Conservation (phyloP, 2,113 vertebrate genomes). For the Procavia capensis region DNA sequence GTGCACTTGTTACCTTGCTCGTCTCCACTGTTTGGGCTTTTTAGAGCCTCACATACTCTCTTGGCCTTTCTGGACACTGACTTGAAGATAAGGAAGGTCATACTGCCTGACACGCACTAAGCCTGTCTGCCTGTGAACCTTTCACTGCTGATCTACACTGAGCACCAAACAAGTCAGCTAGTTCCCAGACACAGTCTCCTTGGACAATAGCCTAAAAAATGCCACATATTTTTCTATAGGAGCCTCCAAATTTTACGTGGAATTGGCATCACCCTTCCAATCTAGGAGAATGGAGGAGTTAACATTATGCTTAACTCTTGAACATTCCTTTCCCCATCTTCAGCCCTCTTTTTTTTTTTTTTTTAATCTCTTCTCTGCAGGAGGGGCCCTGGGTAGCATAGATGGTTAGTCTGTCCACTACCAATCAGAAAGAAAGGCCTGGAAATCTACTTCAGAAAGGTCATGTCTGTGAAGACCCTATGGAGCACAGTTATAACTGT, state of each 20-base stretch:
- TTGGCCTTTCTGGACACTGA: neutral
- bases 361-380: neutral
- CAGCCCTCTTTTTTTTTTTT: accelerated
- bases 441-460: neutral
- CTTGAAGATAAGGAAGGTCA: neutral
- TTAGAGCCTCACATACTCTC: neutral
- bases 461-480: neutral
- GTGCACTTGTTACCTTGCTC: neutral
- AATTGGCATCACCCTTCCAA: neutral
- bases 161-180: neutral
- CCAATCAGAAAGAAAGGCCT: neutral
- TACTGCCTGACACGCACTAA: neutral
- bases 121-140: neutral
- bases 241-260: neutral
- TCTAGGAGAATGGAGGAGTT: neutral
- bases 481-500: neutral
- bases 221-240: neutral
- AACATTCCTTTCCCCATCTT: neutral
- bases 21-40: neutral
- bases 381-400: too few relatives aligned
- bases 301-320: neutral
- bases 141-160: neutral
- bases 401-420: neutral
- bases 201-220: neutral
- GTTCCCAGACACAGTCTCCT: neutral